Conservation (phyloP, 35 echinoderm and acorn worm genomes). For the Nesometra sesokonis region DNA sequence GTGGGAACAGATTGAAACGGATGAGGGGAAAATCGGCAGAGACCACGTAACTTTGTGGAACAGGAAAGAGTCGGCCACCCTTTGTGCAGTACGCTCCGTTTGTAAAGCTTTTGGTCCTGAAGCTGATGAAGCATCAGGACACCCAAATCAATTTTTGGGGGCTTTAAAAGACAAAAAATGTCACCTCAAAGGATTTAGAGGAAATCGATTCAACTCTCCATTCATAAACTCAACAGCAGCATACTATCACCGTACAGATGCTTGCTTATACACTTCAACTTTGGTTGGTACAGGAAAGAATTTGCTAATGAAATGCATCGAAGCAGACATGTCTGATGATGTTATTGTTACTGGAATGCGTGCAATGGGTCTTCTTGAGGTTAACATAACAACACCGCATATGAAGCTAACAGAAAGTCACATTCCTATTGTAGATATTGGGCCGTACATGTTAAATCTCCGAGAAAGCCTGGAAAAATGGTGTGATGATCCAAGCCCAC, state of each 20-base stretch:
- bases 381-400: conserved; percentile 3
- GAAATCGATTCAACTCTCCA: conserved; percentile 5
- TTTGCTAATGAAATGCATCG: neutral
- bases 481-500: too few species aligned
- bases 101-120: neutral
- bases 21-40: neutral
- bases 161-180: too few species aligned
- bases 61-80: neutral
- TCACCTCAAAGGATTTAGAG: neutral
- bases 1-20: neutral
- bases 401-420: neutral
- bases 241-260: neutral
- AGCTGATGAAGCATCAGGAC: neutral
- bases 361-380: conserved; percentile 11
- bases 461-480: neutral
- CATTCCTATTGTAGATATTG: conserved; percentile 7
- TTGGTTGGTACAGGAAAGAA: neutral
- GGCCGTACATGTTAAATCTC: neutral
- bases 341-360: conserved; percentile 13
- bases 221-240: neutral
- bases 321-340: conserved; percentile 6
- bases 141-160: neutral
- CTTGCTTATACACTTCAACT: neutral
- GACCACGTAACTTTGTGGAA: neutral
- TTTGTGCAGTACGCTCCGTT: neutral